Base-by-base conservation (phyloP, 2,888 invertebrate genomes). In the Apotomis turbidana region DNA sequence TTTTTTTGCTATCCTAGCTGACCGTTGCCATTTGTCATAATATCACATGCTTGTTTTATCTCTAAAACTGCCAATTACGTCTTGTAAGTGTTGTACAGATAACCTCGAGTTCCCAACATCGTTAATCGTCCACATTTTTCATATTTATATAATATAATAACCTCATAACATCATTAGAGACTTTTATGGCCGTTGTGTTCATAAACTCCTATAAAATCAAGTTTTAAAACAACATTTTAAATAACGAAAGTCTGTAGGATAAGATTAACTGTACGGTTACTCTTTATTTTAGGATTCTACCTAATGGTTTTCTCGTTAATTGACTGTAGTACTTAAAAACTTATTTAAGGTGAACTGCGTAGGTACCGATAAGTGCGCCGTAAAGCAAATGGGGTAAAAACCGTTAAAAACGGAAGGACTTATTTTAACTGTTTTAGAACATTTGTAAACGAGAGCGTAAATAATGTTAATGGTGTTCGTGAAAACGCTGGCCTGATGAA, bases 261-360 rank as follows among this genome's bases (percentile, higher is more conserved):
- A 83, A 89, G 87, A 88, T 88, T 85, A 83, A 66, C 68, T 74
- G 74, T 85, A 87, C 82, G 80, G 77, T 79, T 77, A 79, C 82
- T 79, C 76, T 82, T 79, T 84, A 81, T 83, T 84, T 79, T 75
- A 74, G 75, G 76, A 70, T 62, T 66, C 68, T 27, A 27, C 27
- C 27, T 70, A 79, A 81, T 77, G 77, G 79, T 85, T 87, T 88
- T 87, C 85, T 81, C 84, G 82, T 85, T 90, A 89, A 90, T 90
- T 86, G 87, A 85, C 87, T 81, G 77, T 77, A 80, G 78, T 83
- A 82, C 83, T 86, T 86, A 82, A 85, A 82, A 82, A 68, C 68
- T 81, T 82, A 81, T 86, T 86, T 83, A 83, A 82, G 80, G 81
- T 81, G 84, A 49, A 10, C 80, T 82, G 41, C 41, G 41, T 41